A percentile compares a stretch with the other conserved stretches of the same genome.
Conservation (phyloP, 2,113 vertebrate species). For the Microtus ochrogaster region DNA sequence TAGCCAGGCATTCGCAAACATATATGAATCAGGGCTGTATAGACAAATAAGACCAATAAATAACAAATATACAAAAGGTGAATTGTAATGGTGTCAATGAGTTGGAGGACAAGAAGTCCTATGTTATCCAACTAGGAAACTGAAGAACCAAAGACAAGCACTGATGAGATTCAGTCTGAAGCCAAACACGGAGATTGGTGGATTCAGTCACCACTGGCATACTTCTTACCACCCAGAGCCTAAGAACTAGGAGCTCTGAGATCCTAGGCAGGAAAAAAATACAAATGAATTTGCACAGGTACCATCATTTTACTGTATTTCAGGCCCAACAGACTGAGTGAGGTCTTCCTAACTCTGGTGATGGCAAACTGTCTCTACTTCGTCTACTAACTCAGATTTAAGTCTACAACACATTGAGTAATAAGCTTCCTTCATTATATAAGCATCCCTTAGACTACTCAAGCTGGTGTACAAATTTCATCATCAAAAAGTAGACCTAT, state of each 20-base stretch:
- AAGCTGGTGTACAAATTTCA: background rate
- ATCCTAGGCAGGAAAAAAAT: background rate
- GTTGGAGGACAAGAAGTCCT: background rate
- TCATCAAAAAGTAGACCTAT: background rate
- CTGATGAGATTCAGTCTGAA: background rate
- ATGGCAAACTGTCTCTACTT: background rate
- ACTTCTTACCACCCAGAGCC: background rate
- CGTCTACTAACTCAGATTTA: background rate
- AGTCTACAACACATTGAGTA: background rate
- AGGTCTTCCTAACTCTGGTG: background rate
- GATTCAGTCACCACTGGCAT: background rate
- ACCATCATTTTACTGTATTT: background rate
- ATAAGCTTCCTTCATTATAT: background rate
- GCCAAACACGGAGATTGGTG: background rate
- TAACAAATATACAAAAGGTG: background rate
- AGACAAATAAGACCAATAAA: background rate
- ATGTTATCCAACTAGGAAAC: background rate
- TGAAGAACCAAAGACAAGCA: background rate
- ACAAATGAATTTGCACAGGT: background rate
- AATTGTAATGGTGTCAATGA: background rate
- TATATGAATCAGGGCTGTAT: background rate
- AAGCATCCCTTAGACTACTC: background rate
- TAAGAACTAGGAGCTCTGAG: background rate
- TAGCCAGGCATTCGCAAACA: background rate
- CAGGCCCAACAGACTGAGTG: no score